Evolutionary conservation across 2,888 invertebrate species (phyloP).

Genomic region (Lasiommata megera): DNA sequence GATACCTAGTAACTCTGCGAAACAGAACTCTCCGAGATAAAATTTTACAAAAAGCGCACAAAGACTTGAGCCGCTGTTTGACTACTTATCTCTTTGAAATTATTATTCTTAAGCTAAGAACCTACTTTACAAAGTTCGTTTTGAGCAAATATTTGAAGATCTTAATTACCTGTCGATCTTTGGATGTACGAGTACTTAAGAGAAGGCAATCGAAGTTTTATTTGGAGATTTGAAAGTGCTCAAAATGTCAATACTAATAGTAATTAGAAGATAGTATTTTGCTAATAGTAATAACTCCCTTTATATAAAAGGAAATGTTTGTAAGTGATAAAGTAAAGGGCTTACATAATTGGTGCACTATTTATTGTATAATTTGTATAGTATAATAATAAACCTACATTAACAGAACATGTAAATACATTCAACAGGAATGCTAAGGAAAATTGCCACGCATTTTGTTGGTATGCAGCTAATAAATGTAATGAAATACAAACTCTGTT

Average conservation of each 20-base stretch:
- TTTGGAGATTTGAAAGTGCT: background rate
- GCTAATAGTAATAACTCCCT: no score
- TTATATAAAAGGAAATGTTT: no score
- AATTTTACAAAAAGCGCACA: no score
- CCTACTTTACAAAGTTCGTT: background rate
- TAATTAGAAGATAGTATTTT: no score
- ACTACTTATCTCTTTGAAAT: background rate
- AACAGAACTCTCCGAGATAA: no score
- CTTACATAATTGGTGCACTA: no score
- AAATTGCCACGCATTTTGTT: background rate
- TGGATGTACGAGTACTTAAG: background rate
- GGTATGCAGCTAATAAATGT: background rate
- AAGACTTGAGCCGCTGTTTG: background rate
- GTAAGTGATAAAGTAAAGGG: no score
- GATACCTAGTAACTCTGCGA: no score
- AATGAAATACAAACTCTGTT: background rate
- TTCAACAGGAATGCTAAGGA: background rate
- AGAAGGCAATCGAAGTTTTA: slow-evolving; percentile 2
- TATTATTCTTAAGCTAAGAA: background rate
- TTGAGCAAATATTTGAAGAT: background rate
- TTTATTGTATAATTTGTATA: no score
- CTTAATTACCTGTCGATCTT: background rate
- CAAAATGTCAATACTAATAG: no score
- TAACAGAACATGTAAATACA: background rate
- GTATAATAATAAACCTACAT: background rate